Conservation (phyloP, 92 coral and sea anemone species). For the Porites evermanni region DNA sequence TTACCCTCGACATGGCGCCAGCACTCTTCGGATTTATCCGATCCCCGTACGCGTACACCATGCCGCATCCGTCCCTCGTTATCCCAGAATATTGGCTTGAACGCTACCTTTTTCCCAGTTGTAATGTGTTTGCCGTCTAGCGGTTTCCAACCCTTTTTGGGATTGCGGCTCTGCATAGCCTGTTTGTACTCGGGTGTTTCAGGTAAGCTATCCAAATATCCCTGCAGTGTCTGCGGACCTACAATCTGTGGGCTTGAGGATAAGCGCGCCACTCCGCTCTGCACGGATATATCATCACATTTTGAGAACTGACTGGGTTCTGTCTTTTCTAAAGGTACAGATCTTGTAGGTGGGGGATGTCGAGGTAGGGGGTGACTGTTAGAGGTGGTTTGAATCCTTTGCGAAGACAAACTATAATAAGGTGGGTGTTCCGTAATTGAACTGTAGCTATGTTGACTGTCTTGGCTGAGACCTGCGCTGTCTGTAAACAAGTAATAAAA, state of each 20-base stretch:
- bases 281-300: constrained; percentile 79
- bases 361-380: constrained; percentile 2
- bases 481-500: background rate
- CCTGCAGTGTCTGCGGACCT: constrained; percentile 75
- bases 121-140: constrained; percentile 87
- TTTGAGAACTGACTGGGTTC: constrained; percentile 67
- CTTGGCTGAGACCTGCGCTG: constrained; percentile 30
- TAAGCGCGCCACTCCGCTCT: constrained; percentile 64
- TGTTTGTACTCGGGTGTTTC: constrained; percentile 90
- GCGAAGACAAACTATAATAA: background rate
- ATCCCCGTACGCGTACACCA: constrained; percentile 96
- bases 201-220: constrained; percentile 80
- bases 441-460: constrained; percentile 26
- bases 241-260: constrained; percentile 69
- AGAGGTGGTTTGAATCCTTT: background rate
- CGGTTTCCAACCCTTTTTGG: constrained; percentile 92
- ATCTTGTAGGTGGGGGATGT: constrained; percentile 6
- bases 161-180: constrained; percentile 71
- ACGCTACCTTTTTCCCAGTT: constrained; percentile 84
- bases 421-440: constrained; percentile 1
- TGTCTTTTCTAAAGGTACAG: constrained; percentile 20
- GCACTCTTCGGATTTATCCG: constrained; percentile 98
- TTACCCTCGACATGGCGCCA: constrained; percentile 89
- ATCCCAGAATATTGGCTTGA: constrained; percentile 93
- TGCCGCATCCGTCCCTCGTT: constrained; percentile 96